Evolutionary conservation across 1,140 invertebrate species (phyloP).

Genomic region (Asbolus verrucosus): DNA sequence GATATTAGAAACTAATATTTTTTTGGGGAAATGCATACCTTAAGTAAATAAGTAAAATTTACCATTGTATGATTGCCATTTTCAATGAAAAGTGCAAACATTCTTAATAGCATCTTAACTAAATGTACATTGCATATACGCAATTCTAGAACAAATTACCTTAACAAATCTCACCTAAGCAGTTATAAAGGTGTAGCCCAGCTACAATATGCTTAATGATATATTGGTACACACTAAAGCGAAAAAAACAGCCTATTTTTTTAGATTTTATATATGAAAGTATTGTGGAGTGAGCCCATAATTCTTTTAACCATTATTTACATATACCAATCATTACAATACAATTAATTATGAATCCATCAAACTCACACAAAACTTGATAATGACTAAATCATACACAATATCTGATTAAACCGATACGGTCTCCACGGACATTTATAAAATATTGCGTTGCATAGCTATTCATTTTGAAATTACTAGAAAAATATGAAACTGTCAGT

Average conservation of each 20-base stretch:
- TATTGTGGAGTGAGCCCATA: constrained; percentile 24
- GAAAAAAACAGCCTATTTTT: constrained; percentile 27
- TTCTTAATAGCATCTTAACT: constrained; percentile 16
- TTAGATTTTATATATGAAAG: constrained; percentile 38
- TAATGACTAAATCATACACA: constrained; percentile 35
- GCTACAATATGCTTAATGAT: constrained; percentile 27
- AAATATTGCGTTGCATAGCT: constrained; percentile 48
- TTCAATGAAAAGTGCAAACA: constrained; percentile 36
- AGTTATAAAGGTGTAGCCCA: constrained; percentile 32
- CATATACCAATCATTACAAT: constrained; percentile 28
- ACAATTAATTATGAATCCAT: constrained; percentile 23
- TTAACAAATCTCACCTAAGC: constrained; percentile 33
- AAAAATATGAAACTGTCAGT: constrained; percentile 60
- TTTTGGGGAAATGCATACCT: constrained; percentile 40
- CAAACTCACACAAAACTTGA: constrained; percentile 20
- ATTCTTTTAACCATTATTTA: constrained; percentile 33
- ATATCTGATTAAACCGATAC: constrained; percentile 45
- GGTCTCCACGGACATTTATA: constrained; percentile 44
- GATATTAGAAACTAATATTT: constrained; percentile 25
- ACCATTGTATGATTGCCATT: constrained; percentile 33
- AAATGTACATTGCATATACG: constrained; percentile 13
- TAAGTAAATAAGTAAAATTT: constrained; percentile 40
- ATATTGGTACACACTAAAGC: constrained; percentile 37
- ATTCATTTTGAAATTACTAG: constrained; percentile 51
- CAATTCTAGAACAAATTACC: constrained; percentile 8